Conservation (phyloP, 1,140 invertebrate species). For the Wasmannia auropunctata region DNA sequence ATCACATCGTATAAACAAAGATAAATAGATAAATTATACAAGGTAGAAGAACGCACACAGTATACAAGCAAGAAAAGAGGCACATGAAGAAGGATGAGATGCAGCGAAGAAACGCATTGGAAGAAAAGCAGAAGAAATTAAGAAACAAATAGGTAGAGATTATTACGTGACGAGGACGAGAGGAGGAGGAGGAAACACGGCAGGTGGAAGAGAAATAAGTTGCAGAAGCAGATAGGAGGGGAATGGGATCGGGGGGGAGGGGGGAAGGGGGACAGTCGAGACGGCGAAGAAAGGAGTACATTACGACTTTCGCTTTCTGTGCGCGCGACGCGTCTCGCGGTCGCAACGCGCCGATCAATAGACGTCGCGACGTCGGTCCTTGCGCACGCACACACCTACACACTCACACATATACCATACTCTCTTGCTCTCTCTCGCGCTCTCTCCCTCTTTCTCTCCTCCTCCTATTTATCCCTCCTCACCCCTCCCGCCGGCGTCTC, state of each 20-base stretch:
- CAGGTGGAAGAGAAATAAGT: conserved; percentile 51
- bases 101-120: not conserved
- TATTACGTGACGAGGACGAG: conserved; percentile 53
- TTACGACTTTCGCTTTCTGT: conserved; percentile 81
- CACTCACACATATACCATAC: not conserved
- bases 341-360: conserved; percentile 81
- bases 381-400: not conserved
- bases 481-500: not conserved
- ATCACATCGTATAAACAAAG: not conserved
- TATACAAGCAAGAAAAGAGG: not conserved
- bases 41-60: not conserved
- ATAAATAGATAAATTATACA: not conserved
- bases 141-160: not conserved
- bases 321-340: conserved; percentile 77
- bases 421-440: not conserved
- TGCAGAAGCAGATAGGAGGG: not conserved
- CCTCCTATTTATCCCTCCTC: conserved; percentile 42
- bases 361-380: conserved; percentile 69
- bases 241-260: too few species aligned
- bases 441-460: not conserved
- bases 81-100: not conserved
- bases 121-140: not conserved
- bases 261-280: conserved; percentile 62
- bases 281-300: conserved; percentile 74
- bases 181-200: conserved; percentile 32